phyloP scores from a whole-genome alignment of 53 echinoderm and acorn worm species.

The Glandiceps talaboti region DNA sequence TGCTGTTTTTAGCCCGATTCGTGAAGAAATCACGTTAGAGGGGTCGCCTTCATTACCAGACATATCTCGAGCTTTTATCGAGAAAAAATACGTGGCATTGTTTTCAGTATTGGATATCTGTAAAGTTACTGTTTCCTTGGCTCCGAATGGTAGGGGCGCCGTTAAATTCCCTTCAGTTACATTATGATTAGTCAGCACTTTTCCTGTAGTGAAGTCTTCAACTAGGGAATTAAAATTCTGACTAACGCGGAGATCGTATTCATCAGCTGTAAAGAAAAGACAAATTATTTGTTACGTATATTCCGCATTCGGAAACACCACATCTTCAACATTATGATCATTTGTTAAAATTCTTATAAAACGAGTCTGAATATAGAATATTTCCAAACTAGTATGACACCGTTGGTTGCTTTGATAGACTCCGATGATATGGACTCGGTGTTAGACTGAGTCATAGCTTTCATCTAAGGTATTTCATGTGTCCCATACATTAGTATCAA shows the following conservation, averaged over 20 bases:
- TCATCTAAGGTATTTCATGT: no score
- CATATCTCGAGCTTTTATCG: conserved; percentile 17
- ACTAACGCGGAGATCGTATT: conserved; percentile 18
- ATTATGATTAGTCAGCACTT: background rate
- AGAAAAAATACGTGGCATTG: conserved; percentile 18
- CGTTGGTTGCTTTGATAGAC: no score
- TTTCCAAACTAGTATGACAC: no score
- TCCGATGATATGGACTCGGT: no score
- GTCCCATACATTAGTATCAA: no score
- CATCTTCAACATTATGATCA: no score
- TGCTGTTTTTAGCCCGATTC: no score
- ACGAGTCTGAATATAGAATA: no score
- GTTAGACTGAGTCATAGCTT: no score
- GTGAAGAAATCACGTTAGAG: conserved; percentile 13
- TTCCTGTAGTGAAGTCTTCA: conserved; percentile 1
- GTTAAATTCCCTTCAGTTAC: conserved; percentile 8
- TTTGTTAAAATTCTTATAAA: no score
- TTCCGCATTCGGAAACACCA: no score
- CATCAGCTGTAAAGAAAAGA: conserved; percentile 16
- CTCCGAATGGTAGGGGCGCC: background rate
- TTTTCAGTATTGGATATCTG: conserved; percentile 7
- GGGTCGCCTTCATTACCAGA: conserved; percentile 13
- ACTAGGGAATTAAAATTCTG: conserved; percentile 3
- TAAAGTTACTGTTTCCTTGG: conserved; percentile 2
- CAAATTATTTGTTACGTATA: no score